A percentile compares a stretch with the other conserved stretches of the same genome.
phyloP scores from a whole-genome alignment of 1,140 invertebrate species.

The Atta colombica region DNA sequence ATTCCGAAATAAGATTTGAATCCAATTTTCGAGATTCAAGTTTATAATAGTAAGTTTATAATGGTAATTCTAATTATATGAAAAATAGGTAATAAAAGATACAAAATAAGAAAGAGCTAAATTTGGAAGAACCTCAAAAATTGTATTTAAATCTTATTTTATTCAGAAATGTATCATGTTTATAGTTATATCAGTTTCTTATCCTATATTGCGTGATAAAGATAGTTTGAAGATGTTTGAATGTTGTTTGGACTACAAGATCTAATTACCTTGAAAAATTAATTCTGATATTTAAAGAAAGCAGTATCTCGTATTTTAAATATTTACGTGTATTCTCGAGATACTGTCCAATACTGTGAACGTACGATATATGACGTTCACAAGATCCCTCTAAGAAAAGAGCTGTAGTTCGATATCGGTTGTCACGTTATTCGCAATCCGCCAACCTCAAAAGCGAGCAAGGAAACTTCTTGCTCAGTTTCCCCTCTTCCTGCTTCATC shows the following conservation, averaged over 20 bases:
- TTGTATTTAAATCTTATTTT: no score
- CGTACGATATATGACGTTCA: neutral
- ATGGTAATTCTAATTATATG: no score
- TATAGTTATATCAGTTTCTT: no score
- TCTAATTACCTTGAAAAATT: neutral
- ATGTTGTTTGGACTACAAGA: no score
- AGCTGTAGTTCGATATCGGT: constrained; percentile 50
- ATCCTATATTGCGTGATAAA: neutral
- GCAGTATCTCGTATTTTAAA: constrained; percentile 18
- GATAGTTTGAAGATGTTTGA: neutral
- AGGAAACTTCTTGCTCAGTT: constrained; percentile 46
- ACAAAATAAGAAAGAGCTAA: no score
- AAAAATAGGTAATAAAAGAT: no score
- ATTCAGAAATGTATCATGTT: no score
- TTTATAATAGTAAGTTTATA: no score
- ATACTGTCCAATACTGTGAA: neutral
- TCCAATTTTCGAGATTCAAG: no score
- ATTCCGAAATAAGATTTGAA: no score
- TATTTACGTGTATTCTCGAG: constrained; percentile 40
- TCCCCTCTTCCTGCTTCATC: constrained; percentile 1
- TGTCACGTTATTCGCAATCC: constrained; percentile 60
- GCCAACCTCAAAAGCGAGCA: constrained; percentile 57
- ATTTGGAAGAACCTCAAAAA: no score
- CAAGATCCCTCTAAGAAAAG: constrained; percentile 47
- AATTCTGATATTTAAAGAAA: constrained; percentile 25